These are phyloP conservation scores for Zaprionus capensis DNA, from an alignment of 1,140 invertebrate species.

Conservation along the genomic window DNA sequence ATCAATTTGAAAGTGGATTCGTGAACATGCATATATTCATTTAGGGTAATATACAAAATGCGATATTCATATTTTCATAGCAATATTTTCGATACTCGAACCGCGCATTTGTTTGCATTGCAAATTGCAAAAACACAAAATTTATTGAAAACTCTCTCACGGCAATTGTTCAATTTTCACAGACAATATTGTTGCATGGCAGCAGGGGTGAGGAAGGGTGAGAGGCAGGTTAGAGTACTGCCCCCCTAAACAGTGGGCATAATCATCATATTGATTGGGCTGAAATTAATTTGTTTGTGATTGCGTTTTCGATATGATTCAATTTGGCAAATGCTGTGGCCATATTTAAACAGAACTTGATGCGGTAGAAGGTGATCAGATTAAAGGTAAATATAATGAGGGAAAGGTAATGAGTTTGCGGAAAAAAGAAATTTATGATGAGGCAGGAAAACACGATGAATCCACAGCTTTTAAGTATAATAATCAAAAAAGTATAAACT, in stretches of 20 bases:
- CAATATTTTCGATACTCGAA: slow-evolving; percentile 21
- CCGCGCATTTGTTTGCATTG: slow-evolving; percentile 23
- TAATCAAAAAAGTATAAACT: too few relatives aligned
- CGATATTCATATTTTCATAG: slow-evolving; percentile 8
- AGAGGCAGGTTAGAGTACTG: neutral
- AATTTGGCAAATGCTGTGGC: slow-evolving; percentile 42
- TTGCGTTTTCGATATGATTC: slow-evolving; percentile 44
- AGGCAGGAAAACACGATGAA: too few relatives aligned
- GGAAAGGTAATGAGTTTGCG: neutral
- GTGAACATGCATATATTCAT: slow-evolving; percentile 1
- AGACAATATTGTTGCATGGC: slow-evolving; percentile 36
- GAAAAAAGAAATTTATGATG: too few relatives aligned
- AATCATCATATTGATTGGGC: slow-evolving; percentile 48
- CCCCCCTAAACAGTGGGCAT: neutral
- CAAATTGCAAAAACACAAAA: slow-evolving; percentile 37
- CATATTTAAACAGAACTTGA: neutral
- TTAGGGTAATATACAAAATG: neutral
- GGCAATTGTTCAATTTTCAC: slow-evolving; percentile 35
- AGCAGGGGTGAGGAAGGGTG: neutral
- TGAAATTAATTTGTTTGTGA: slow-evolving; percentile 51
- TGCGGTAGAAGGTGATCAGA: neutral
- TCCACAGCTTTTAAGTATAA: too few relatives aligned
- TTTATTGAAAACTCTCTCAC: slow-evolving; percentile 26
- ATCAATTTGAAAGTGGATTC: neutral
- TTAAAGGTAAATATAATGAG: neutral